phyloP scores from a whole-genome alignment of 2,797 vertebrate genomes.

The Xiphorhynchus erythropygius region DNA sequence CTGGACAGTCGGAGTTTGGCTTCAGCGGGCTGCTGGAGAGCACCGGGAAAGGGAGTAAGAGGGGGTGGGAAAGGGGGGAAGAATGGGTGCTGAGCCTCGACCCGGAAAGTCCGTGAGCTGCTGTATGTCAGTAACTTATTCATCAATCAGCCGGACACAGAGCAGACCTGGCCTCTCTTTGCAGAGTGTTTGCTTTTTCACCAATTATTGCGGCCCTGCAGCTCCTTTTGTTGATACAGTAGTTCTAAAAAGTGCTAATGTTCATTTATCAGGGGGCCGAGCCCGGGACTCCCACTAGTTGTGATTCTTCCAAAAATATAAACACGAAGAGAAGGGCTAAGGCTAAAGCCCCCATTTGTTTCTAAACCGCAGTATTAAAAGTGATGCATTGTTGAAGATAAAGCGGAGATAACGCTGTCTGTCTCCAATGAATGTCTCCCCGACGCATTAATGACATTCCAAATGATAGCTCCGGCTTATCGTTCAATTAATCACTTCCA shows the following conservation, averaged over 20 bases:
- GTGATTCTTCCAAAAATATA: constrained; percentile 95
- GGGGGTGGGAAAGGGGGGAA: background rate
- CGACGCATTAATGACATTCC: constrained; percentile 90
- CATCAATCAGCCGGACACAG: constrained; percentile 85
- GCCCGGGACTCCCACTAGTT: constrained; percentile 83
- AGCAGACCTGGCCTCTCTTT: constrained; percentile 81
- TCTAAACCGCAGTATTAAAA: constrained; percentile 88
- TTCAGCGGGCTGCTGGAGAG: background rate
- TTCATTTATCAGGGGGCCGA: constrained; percentile 93
- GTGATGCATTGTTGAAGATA: constrained; percentile 90
- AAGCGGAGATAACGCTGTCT: constrained; percentile 97
- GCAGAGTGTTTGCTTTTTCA: constrained; percentile 92
- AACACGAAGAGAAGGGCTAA: constrained; percentile 87
- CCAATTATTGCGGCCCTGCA: constrained; percentile 90
- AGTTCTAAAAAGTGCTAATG: constrained; percentile 89
- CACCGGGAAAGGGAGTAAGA: background rate
- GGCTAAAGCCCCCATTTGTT: constrained; percentile 93
- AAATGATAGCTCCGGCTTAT: constrained; percentile 83
- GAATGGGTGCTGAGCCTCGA: constrained; percentile 38
- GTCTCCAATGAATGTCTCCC: constrained; percentile 91
- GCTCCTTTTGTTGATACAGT: constrained; percentile 89
- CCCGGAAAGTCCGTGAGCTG: constrained; percentile 65
- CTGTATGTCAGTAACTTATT: constrained; percentile 64
- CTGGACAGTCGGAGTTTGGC: background rate
- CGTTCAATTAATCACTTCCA: constrained; percentile 84